phyloP scores from a whole-genome alignment of 2,888 invertebrate species.

The Nezara viridula region DNA sequence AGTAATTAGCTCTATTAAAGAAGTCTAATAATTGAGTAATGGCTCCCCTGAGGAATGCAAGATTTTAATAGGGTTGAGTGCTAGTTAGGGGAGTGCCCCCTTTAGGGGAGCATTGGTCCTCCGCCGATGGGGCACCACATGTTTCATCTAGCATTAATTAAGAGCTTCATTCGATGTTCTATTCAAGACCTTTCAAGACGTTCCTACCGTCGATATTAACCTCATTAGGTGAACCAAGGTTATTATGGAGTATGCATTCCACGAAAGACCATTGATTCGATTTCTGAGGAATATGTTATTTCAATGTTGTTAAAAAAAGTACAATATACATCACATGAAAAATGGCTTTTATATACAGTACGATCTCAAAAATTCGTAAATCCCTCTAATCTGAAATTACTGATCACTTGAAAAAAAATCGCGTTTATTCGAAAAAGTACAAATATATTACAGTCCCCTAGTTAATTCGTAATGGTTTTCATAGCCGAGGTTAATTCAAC shows the following conservation, averaged over 20 bases:
- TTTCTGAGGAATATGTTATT: neutral
- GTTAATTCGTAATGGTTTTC: no score
- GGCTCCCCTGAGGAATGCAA: neutral
- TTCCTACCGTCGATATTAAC: neutral
- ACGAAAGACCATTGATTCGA: neutral
- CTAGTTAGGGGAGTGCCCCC: neutral
- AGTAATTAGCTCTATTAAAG: neutral
- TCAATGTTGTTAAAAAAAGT: no score
- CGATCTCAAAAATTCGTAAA: no score
- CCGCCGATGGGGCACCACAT: neutral
- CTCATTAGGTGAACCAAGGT: neutral
- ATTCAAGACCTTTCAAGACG: neutral
- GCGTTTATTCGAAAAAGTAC: no score
- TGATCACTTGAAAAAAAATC: no score
- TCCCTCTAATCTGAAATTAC: no score
- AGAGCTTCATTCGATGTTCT: neutral
- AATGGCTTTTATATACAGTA: no score
- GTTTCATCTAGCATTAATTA: neutral
- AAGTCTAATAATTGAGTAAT: constrained; percentile 21
- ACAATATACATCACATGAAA: no score
- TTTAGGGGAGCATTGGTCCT: neutral
- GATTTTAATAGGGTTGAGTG: neutral
- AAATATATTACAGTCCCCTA: no score
- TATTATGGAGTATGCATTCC: no score
- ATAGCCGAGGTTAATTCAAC: no score